Evolutionary conservation across 2,113 vertebrate genomes (phyloP).

Genomic region (Mastomys coucha): DNA sequence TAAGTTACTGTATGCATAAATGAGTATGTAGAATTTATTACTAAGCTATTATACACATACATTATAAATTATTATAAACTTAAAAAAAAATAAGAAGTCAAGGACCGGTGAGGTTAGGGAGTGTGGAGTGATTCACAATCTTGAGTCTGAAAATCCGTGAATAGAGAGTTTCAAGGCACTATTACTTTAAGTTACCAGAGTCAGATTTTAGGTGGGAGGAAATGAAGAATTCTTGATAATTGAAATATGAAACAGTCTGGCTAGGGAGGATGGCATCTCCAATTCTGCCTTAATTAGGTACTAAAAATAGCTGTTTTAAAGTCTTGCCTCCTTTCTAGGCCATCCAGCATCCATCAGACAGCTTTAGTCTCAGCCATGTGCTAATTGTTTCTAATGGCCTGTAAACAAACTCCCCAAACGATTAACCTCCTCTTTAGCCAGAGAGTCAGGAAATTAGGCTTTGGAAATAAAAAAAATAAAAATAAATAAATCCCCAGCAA

Average conservation of each 20-base stretch:
- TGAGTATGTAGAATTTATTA: background rate
- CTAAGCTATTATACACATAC: background rate
- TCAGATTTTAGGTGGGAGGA: conserved; percentile 26
- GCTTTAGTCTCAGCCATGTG: conserved; percentile 57
- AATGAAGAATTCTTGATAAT: conserved; percentile 68
- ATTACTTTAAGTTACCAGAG: background rate
- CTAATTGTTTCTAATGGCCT: conserved; percentile 80
- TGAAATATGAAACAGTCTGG: conserved; percentile 61
- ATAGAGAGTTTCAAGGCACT: background rate
- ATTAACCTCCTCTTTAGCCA: conserved; percentile 76
- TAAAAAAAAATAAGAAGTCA: background rate
- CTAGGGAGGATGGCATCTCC: conserved; percentile 27
- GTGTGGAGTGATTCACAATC: background rate
- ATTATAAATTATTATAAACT: background rate
- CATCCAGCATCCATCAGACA: background rate
- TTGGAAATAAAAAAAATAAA: conserved; percentile 9
- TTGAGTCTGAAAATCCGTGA: background rate
- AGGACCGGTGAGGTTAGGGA: background rate
- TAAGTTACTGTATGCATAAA: background rate
- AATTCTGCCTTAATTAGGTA: conserved; percentile 69
- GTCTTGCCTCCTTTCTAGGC: conserved; percentile 50
- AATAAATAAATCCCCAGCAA: conserved; percentile 8
- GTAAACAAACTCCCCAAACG: conserved; percentile 76
- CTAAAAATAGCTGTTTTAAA: conserved; percentile 73
- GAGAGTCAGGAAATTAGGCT: conserved; percentile 73